phyloP scores from a whole-genome alignment of 2,113 vertebrate genomes.

The Trogon surrucura region DNA sequence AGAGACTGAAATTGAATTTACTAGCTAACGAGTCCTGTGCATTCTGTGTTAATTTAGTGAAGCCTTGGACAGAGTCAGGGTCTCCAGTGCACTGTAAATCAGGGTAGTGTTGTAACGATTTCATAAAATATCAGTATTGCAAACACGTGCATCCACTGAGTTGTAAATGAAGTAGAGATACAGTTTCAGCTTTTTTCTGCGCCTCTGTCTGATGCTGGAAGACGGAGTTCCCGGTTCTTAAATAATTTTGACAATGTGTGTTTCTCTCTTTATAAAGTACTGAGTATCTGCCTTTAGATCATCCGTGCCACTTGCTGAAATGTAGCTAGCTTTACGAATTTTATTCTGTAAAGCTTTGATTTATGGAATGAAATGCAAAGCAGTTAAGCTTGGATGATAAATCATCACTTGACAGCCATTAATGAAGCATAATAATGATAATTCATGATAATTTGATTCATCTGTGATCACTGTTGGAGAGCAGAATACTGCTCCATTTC shows the following conservation, averaged over 20 bases:
- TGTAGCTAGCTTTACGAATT: not conserved
- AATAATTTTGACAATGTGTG: not conserved
- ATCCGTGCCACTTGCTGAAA: not conserved
- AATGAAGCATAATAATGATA: not conserved
- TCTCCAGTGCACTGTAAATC: not conserved
- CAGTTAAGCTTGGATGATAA: conserved; percentile 8
- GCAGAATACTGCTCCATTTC: not conserved
- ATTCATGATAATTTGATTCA: not conserved
- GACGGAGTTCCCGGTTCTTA: not conserved
- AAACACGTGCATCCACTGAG: not conserved
- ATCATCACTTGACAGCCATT: not conserved
- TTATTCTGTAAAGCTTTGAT: not conserved
- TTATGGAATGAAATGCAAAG: not conserved
- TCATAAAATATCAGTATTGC: not conserved
- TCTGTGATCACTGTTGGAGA: not conserved
- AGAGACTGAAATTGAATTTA: not conserved
- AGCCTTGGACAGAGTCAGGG: not conserved
- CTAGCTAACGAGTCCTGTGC: not conserved
- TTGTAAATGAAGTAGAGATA: not conserved
- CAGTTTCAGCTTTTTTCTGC: not conserved
- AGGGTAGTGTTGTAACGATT: not conserved
- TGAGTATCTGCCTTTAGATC: not conserved
- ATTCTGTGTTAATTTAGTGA: not conserved
- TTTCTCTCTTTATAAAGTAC: not conserved
- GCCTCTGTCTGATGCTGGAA: not conserved